A percentile compares a stretch with the other conserved stretches of the same genome.
Conservation (phyloP, 2,888 invertebrate species). For the Mechanitis mazaeus region DNA sequence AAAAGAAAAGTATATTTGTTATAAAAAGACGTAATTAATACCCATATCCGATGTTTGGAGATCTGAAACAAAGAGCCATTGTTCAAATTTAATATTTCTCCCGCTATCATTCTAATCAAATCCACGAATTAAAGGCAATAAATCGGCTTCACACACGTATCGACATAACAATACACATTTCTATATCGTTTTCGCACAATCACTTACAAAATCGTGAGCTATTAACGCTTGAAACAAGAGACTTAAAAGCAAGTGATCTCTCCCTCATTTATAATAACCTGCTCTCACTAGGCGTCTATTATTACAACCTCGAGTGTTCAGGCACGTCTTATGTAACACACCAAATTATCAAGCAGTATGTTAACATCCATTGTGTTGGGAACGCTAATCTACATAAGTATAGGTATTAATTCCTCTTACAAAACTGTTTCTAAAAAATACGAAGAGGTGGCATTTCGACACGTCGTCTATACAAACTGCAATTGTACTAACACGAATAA, state of each 20-base stretch:
- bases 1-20: conserved; percentile 3
- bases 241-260: conserved; percentile 49
- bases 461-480: conserved; percentile 29
- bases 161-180: conserved; percentile 47
- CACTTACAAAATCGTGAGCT: conserved; percentile 65
- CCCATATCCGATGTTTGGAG: conserved; percentile 9
- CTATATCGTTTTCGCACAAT: conserved; percentile 47
- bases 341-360: conserved; percentile 66
- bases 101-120: conserved; percentile 41
- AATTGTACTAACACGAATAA: conserved; percentile 36
- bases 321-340: conserved; percentile 63
- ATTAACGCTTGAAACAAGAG: conserved; percentile 49
- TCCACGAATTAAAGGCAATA: conserved; percentile 57
- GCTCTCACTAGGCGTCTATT: conserved; percentile 51
- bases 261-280: conserved; percentile 67
- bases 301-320: conserved; percentile 63
- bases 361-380: conserved; percentile 67
- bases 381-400: conserved; percentile 73
- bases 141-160: conserved; percentile 48
- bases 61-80: conserved; percentile 27
- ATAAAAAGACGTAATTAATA: conserved; percentile 16
- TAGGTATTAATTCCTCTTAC: conserved; percentile 74
- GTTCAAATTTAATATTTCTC: conserved; percentile 32
- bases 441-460: conserved; percentile 56
- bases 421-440: conserved; percentile 68